Conservation (phyloP, 2,888 invertebrate genomes). For the Allacma fusca region DNA sequence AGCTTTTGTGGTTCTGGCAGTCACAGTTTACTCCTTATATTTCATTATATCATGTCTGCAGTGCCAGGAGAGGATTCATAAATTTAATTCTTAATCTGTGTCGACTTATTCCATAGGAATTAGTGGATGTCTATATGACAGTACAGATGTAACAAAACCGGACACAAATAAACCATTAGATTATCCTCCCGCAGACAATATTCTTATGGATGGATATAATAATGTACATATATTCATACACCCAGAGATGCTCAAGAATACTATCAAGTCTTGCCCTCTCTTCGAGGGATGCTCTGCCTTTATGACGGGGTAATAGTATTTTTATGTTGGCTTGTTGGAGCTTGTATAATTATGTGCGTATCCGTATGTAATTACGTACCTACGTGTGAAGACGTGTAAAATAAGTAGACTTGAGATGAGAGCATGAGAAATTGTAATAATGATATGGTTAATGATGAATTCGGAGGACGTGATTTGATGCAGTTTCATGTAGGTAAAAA, state of each 20-base stretch:
- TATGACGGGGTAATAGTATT: too few species aligned
- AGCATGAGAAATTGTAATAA: conserved; percentile 16
- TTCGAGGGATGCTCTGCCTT: too few species aligned
- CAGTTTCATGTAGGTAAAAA: neutral
- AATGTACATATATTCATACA: too few species aligned
- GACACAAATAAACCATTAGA: conserved; percentile 29
- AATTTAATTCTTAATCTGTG: conserved; percentile 29
- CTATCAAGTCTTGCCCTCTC: too few species aligned
- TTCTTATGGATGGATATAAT: too few species aligned
- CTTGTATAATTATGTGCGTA: too few species aligned
- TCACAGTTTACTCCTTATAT: conserved; percentile 17
- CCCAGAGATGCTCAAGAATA: too few species aligned
- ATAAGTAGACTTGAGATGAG: neutral
- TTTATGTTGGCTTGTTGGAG: too few species aligned
- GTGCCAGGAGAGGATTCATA: neutral
- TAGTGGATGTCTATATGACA: conserved; percentile 19
- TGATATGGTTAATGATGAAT: conserved; percentile 8
- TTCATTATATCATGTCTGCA: conserved; percentile 1
- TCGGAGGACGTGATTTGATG: neutral
- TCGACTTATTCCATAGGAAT: conserved; percentile 31
- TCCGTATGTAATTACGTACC: too few species aligned
- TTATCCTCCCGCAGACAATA: conserved; percentile 3
- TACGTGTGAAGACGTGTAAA: too few species aligned
- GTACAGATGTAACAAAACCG: neutral
- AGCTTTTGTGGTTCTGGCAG: neutral